phyloP scores from a whole-genome alignment of 2,113 vertebrate genomes.

The Proteles cristata region DNA sequence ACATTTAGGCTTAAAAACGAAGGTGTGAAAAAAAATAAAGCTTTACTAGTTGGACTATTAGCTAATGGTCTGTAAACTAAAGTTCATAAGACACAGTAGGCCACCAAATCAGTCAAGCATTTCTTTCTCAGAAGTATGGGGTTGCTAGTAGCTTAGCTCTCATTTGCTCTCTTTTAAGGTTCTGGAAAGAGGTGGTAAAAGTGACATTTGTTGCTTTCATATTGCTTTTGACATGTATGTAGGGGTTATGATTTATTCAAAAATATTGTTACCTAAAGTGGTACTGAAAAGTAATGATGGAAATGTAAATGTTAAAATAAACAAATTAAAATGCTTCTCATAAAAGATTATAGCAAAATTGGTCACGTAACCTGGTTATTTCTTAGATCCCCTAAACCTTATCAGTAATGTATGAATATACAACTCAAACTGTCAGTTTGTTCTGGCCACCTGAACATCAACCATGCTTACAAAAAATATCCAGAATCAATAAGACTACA shows the following conservation, averaged over 20 bases:
- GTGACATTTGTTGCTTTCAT: conserved; percentile 24
- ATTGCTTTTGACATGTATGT: background rate
- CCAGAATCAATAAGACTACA: background rate
- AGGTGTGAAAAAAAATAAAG: too few relatives aligned
- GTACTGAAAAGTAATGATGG: background rate
- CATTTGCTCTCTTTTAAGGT: conserved; percentile 38
- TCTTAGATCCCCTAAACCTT: background rate
- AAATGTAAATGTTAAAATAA: background rate
- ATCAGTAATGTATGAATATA: background rate
- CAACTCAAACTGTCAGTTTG: background rate
- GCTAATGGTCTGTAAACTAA: conserved; percentile 41
- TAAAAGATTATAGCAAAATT: background rate
- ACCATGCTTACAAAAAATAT: background rate
- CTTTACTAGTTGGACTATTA: background rate
- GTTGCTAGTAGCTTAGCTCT: background rate
- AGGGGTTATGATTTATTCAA: background rate
- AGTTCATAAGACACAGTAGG: conserved; percentile 39
- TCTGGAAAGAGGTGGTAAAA: conserved; percentile 33
- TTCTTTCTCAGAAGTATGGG: conserved; percentile 7
- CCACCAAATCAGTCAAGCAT: background rate
- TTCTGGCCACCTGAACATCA: background rate
- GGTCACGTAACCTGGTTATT: background rate
- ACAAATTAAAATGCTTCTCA: background rate
- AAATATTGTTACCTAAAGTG: background rate
- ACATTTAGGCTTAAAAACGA: conserved; percentile 51